phyloP scores from a whole-genome alignment of 1,140 invertebrate species.

The Phenacoccus solenopsis region DNA sequence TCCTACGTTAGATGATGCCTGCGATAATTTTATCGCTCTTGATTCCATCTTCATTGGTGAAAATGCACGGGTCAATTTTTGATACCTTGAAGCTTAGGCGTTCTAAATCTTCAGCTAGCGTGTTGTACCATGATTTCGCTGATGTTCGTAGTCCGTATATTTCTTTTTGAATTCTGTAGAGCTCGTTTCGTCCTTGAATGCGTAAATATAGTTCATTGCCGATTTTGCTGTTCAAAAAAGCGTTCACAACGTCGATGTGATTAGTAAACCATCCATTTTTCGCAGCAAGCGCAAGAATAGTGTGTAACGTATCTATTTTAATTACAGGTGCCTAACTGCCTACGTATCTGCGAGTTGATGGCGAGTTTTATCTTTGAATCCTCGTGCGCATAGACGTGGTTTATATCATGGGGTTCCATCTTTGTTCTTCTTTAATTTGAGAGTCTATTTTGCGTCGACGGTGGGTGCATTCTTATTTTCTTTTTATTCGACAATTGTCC shows the following conservation, averaged over 20 bases:
- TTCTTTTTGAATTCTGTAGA: not conserved
- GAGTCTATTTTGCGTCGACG: not conserved
- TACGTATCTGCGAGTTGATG: not conserved
- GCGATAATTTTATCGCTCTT: too few relatives aligned
- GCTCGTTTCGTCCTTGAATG: not conserved
- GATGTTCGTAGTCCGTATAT: not conserved
- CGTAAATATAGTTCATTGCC: not conserved
- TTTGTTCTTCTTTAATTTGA: not conserved
- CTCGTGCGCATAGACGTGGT: not conserved
- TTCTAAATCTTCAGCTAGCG: not conserved
- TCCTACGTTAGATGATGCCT: too few relatives aligned
- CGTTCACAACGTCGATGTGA: not conserved
- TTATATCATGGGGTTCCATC: not conserved
- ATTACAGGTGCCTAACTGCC: too few relatives aligned
- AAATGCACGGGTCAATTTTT: not conserved
- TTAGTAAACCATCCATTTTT: not conserved
- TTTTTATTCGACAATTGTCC: not conserved
- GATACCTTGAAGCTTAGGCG: not conserved
- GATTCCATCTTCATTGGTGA: not conserved
- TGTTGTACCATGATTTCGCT: not conserved
- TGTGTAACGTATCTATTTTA: not conserved
- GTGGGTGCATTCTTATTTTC: not conserved
- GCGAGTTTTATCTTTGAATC: not conserved
- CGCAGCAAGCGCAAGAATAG: not conserved
- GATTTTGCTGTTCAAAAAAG: not conserved